Percentiles rank a stretch among this genome's conserved stretches.
Conservation (phyloP, 2,797 vertebrate species). For the Bryconaethiops microstoma region DNA sequence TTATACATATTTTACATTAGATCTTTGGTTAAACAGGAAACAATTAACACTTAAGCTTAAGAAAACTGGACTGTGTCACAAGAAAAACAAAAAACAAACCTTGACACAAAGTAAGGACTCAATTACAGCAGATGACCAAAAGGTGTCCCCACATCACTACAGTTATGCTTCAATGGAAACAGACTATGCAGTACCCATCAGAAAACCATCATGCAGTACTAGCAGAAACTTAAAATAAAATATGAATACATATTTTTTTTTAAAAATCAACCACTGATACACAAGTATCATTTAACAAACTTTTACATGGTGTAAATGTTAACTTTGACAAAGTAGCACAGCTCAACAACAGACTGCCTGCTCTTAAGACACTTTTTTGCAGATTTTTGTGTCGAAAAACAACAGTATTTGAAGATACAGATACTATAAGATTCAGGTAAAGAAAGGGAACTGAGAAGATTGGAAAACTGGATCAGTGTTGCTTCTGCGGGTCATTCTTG, state of each 20-base stretch:
- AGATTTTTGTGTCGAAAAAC: conserved; percentile 37
- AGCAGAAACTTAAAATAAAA: conserved; percentile 53
- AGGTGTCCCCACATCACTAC: conserved; percentile 62
- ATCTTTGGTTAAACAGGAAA: conserved; percentile 75
- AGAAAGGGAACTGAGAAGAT: not conserved
- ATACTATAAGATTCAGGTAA: conserved; percentile 10
- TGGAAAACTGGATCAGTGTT: not conserved
- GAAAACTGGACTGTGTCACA: conserved; percentile 28
- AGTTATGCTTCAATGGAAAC: conserved; percentile 14
- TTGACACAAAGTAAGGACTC: conserved; percentile 62
- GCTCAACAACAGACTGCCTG: conserved; percentile 33
- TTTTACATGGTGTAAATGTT: conserved; percentile 37
- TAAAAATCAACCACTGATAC: conserved; percentile 49
- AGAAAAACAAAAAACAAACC: conserved; percentile 29
- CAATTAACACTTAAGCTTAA: conserved; percentile 48
- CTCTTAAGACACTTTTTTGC: conserved; percentile 33
- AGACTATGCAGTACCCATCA: conserved; percentile 61
- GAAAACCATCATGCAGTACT: conserved; percentile 65
- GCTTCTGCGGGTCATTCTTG: not conserved
- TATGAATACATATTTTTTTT: conserved; percentile 9
- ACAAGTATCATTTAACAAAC: conserved; percentile 50
- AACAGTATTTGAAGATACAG: not conserved
- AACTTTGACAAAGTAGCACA: conserved; percentile 40
- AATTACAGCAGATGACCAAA: conserved; percentile 65
- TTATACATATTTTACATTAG: conserved; percentile 60